These are phyloP conservation scores for Propithecus deckenii DNA, from an alignment of 2,797 vertebrate genomes.

Conservation along the genomic window DNA sequence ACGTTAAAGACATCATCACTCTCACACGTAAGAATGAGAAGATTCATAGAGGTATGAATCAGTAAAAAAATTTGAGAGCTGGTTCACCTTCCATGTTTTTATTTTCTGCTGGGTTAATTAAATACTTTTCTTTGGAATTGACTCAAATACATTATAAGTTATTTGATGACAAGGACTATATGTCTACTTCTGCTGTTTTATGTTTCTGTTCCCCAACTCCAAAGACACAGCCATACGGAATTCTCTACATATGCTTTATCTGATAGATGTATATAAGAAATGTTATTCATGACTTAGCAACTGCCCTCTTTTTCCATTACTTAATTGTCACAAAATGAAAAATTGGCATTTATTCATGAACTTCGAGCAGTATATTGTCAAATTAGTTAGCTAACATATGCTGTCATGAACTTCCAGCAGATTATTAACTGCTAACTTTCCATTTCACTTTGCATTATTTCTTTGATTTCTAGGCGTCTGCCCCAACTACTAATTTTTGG, in stretches of 20 bases:
- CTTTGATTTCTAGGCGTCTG: neutral
- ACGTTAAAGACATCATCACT: neutral
- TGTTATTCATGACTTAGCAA: neutral
- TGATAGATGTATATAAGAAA: neutral
- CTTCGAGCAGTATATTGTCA: neutral
- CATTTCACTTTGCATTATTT: neutral
- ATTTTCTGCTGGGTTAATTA: neutral
- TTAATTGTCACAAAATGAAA: neutral
- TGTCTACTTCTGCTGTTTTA: neutral
- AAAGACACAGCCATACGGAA: neutral
- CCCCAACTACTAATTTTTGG: neutral
- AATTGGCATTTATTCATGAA: neutral
- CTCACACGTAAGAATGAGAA: neutral
- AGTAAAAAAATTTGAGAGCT: neutral
- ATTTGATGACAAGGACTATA: neutral
- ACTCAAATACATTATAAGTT: constrained; percentile 9
- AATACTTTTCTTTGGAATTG: constrained; percentile 31
- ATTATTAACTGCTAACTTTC: neutral
- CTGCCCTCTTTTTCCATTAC: neutral
- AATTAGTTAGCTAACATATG: neutral
- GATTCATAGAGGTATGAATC: neutral
- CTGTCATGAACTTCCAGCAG: neutral
- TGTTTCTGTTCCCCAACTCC: neutral
- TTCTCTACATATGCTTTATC: neutral
- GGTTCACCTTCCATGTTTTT: neutral